Evolutionary conservation across 2,888 invertebrate species (phyloP), one percentile per base, ranked within the genome.

Genomic region (Acrobasis repandana): DNA sequence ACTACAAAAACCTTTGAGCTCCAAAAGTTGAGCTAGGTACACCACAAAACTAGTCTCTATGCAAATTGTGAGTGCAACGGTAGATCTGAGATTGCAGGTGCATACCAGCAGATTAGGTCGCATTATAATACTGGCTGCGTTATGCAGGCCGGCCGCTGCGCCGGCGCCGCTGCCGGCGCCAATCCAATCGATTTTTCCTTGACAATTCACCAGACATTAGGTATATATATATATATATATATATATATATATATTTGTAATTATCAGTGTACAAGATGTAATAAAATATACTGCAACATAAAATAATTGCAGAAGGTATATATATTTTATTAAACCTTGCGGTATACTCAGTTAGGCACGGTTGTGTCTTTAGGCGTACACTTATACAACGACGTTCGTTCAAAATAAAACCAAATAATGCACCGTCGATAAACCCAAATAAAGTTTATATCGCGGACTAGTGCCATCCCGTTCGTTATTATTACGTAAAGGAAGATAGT

Each of bases 141-240:
- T 61, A 61, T 56, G 38, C 34, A 34, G 52, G 33, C 51, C 34
- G 51, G 15, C 52, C 10, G 18, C 1, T 61, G 62, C 51, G 58
- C 60, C 66, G 66, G 65, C 65, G 67, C 63, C 65, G 63, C 61
- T 61, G 64, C 62, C 65, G 61, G 60, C 65, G 65, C 65, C 63
- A 61, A 46, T 49, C 59, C 62, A 52, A 58, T 62, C 54, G 54
- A 54, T 54, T 54, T 54, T 54, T 54, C 54, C 54, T 54, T 54
- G 54, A 54, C 38, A 54, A 54, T 54, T 20, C 18, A 54, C 36
- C 36, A 16, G 28, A 8, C 28, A 28, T 8, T n/a, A 54, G 5
- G 14, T 54, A 38, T 38, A 54, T 54, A 36, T 38, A 38, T 38
- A 14, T 38, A 38, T 36, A 34, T 9, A 38, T 15, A 38, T 18